Percentiles rank a stretch among this genome's conserved stretches.
phyloP scores from a whole-genome alignment of 1,140 invertebrate species.

The Drosophila funebris region DNA sequence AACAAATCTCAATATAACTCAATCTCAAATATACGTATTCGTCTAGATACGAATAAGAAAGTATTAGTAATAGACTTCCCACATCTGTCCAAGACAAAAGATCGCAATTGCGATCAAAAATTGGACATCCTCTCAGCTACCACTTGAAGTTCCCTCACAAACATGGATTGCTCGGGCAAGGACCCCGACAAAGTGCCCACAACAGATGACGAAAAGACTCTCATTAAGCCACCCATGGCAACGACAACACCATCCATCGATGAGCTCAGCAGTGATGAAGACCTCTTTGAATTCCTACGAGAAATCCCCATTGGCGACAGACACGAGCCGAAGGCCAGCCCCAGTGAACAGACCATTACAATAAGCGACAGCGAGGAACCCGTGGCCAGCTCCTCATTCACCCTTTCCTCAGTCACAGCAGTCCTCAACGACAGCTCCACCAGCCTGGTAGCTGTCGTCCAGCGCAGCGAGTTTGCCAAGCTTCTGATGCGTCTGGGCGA shows the following conservation, averaged over 20 bases:
- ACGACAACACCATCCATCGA: background rate
- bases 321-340: background rate
- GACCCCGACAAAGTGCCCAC: conserved; percentile 7
- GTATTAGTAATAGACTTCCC: conserved; percentile 1
- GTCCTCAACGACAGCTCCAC: background rate
- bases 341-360: conserved; percentile 3
- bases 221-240: background rate
- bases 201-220: conserved; percentile 18
- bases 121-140: background rate
- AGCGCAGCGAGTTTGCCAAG: conserved; percentile 43
- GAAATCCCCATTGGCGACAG: conserved; percentile 5
- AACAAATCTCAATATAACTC: conserved; percentile 6
- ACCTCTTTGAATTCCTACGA: conserved; percentile 12
- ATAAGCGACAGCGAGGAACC: conserved; percentile 27
- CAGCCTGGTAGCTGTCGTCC: conserved; percentile 32
- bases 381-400: conserved; percentile 11
- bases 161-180: conserved; percentile 16
- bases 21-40: conserved; percentile 7
- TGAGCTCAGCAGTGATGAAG: conserved; percentile 17
- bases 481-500: conserved; percentile 44
- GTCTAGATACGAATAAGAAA: conserved; percentile 17
- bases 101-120: conserved; percentile 12
- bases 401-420: background rate
- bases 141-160: conserved; percentile 4
- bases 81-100: conserved; percentile 7